Percentiles rank a stretch among this genome's conserved stretches.
phyloP scores from a whole-genome alignment of 1,140 invertebrate genomes.

The Scaptomyza montana region DNA sequence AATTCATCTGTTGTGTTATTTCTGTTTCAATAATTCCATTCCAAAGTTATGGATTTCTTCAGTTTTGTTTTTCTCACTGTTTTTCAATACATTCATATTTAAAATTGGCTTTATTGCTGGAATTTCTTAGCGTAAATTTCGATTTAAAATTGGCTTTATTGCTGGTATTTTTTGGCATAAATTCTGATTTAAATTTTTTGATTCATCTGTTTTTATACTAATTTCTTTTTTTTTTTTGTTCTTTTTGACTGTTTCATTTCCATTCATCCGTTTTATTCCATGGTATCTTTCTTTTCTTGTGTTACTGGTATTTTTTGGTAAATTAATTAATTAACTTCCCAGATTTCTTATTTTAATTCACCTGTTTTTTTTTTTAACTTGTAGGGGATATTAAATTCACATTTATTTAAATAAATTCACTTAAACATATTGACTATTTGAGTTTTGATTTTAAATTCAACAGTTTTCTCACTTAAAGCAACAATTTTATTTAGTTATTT shows the following conservation, averaged over 20 bases:
- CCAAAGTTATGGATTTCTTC: too few relatives aligned
- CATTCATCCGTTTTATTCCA: not conserved
- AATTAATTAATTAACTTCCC: not conserved
- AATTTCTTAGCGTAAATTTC: too few relatives aligned
- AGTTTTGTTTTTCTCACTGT: not conserved
- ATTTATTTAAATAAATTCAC: not conserved
- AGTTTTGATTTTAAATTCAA: conserved; percentile 13
- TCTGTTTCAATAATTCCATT: not conserved
- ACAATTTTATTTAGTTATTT: conserved; percentile 1
- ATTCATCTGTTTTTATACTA: too few relatives aligned
- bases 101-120: too few relatives aligned
- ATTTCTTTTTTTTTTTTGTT: too few relatives aligned
- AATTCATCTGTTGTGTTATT: not conserved
- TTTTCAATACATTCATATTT: not conserved
- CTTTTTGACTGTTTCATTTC: not conserved
- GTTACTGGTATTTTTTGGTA: not conserved
- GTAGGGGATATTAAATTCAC: not conserved
- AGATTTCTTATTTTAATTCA: not conserved
- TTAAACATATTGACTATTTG: not conserved
- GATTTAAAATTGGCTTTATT: too few relatives aligned
- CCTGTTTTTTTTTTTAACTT: not conserved
- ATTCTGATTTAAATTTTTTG: too few relatives aligned
- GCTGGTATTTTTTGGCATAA: too few relatives aligned
- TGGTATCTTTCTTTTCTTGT: not conserved
- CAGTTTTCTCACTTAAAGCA: conserved; percentile 40